A percentile compares a stretch with the other conserved stretches of the same genome.
Conservation (phyloP, 2,113 vertebrate genomes). For the Rhabdomys dilectus region DNA sequence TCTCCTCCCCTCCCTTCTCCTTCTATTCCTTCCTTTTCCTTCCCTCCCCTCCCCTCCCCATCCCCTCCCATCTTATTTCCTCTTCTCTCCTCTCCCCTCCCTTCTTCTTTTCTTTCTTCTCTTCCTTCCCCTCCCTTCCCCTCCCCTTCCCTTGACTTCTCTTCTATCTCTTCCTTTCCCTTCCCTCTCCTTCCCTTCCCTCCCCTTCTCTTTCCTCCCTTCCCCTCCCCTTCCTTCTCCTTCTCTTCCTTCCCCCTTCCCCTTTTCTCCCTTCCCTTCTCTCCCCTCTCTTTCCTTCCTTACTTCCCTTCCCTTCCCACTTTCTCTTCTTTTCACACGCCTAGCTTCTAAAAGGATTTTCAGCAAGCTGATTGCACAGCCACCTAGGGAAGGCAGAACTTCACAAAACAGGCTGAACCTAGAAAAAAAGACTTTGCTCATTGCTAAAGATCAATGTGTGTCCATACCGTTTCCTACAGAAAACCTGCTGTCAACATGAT, state of each 20-base stretch:
- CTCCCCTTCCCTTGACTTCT: too few relatives aligned
- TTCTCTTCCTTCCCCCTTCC: rapidly evolving
- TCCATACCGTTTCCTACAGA: not conserved
- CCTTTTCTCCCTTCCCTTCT: too few relatives aligned
- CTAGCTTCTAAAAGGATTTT: not conserved
- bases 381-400: not conserved
- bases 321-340: not conserved
- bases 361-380: not conserved
- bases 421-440: not conserved
- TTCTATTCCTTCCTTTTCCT: not conserved
- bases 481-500: not conserved
- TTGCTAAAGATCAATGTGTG: slow-evolving; percentile 4
- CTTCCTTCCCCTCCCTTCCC: too few relatives aligned
- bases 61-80: too few relatives aligned
- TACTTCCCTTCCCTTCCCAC: not conserved
- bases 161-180: too few relatives aligned
- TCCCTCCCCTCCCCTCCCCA: not conserved
- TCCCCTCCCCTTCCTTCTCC: too few relatives aligned
- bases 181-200: too few relatives aligned
- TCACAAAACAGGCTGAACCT: not conserved
- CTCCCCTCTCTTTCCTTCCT: too few relatives aligned
- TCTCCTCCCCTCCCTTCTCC: too few relatives aligned
- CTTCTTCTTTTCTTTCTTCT: too few relatives aligned
- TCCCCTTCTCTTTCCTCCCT: too few relatives aligned
- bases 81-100: too few relatives aligned